Percentiles rank a stretch among this genome's conserved stretches.
Evolutionary conservation across 2,113 vertebrate genomes (phyloP).

Genomic region (Hippoglossus stenolepis): DNA sequence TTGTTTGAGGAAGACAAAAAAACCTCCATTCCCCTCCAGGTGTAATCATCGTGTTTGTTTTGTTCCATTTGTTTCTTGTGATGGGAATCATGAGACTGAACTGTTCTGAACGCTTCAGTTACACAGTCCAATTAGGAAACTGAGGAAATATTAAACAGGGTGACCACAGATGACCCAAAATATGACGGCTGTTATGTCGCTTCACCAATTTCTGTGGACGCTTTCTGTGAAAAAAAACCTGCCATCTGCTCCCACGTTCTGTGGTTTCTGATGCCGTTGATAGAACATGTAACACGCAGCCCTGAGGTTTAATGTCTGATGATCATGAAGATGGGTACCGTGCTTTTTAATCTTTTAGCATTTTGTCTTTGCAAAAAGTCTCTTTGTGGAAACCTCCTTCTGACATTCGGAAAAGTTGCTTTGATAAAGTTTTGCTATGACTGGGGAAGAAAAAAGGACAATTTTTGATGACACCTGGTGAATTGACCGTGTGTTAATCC

Average conservation of each 20-base stretch:
- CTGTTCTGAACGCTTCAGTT: neutral
- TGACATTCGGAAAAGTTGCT: too few species aligned
- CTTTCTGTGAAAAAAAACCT: neutral
- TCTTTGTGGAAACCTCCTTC: too few species aligned
- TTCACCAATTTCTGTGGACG: neutral
- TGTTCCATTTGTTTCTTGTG: neutral
- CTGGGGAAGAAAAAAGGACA: too few species aligned
- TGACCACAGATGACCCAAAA: neutral
- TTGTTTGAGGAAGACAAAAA: conserved; percentile 38
- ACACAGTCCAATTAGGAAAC: neutral
- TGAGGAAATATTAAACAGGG: neutral
- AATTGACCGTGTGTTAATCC: neutral
- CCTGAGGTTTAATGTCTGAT: too few species aligned
- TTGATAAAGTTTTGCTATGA: too few species aligned
- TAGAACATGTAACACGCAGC: too few species aligned
- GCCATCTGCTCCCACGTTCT: too few species aligned
- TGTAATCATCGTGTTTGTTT: conserved; percentile 37
- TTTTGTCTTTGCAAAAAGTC: too few species aligned
- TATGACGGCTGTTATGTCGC: neutral
- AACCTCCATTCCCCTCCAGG: conserved; percentile 3
- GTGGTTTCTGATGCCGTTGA: too few species aligned
- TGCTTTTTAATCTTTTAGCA: too few species aligned
- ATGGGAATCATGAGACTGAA: neutral
- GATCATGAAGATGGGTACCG: too few species aligned
- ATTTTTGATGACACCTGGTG: neutral